These are phyloP conservation scores for Pipistrellus pipistrellus DNA, from an alignment of 2,797 vertebrate genomes.

Conservation along the genomic window DNA sequence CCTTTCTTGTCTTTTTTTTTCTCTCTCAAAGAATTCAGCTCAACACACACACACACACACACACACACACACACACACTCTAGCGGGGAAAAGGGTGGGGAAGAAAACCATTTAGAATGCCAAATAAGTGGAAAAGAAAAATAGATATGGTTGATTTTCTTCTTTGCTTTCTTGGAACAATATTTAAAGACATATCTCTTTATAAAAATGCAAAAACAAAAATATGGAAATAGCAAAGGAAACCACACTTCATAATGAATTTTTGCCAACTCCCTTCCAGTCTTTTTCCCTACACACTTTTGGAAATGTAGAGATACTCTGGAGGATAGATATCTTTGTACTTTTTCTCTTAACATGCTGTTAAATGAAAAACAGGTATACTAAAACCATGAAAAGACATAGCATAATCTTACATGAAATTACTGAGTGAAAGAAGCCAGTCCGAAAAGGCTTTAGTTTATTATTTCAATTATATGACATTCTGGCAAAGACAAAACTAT, in stretches of 20 bases:
- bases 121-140: background rate
- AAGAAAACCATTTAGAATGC: background rate
- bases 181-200: background rate
- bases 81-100: background rate
- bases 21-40: background rate
- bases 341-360: slow-evolving; percentile 9
- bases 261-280: background rate
- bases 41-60: background rate
- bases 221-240: slow-evolving; percentile 12
- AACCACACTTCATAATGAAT: background rate
- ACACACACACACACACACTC: background rate
- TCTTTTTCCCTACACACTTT: background rate
- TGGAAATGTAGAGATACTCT: background rate
- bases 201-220: slow-evolving; percentile 12
- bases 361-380: slow-evolving; percentile 37
- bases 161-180: background rate
- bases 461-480: background rate
- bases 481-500: slow-evolving; percentile 12
- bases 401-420: background rate
- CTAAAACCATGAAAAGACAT: slow-evolving; percentile 7
- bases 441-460: background rate
- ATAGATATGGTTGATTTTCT: background rate
- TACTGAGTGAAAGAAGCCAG: slow-evolving; percentile 19
- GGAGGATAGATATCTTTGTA: background rate
- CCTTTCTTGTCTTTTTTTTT: background rate